Base-by-base conservation (phyloP, 2,888 invertebrate species). In the Pomacea canaliculata region DNA sequence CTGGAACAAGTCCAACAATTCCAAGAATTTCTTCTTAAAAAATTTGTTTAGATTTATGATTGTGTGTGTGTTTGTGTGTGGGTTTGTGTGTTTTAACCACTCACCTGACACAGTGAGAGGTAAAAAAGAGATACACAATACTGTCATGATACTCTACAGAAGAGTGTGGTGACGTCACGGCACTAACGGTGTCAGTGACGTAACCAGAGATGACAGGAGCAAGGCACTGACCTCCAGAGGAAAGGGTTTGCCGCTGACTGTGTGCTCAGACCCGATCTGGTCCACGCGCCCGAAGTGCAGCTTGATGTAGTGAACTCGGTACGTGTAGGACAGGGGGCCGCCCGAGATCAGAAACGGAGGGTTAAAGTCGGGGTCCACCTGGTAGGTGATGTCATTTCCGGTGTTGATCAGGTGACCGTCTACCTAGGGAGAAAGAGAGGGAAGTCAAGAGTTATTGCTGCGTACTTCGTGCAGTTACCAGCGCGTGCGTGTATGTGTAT, bases 191-290 rank as follows among this genome's bases (percentile, higher is more conserved):
- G 3, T 37, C 37, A 37, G 5, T 23, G 23, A 23, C 23, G 23
- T 37, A 37, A 37, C 37, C 37, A 37, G 37, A 37, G 37, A 37
- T 37, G 37, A 37, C 37, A 37, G 37, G 4, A 37, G 37, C 37
- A 37, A 37, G 23, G 23, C 72, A 90, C 93, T 93, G 92, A 98
- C 98, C 95, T 99, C 99, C 76, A 97, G 97, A 19, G 98, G 98
- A 92, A 99, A 99, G 74, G 96, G 94, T 89, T 97, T 96, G 83
- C 97, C 97, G 90, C 97, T 97, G 88, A 99, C 96, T 77, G 96
- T 96, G 91, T 99, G 99, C 90, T 99, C 98, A 23, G 98, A 98
- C 48, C 99, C 99, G 85, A 95, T 94, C 90, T 96, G 95, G 92
- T 98, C 97, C 89, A 95, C 94, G 83, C 95, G 81, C 49, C 88